Conservation (phyloP, 2,797 vertebrate species). For the Odontamblyopus rebecca region DNA sequence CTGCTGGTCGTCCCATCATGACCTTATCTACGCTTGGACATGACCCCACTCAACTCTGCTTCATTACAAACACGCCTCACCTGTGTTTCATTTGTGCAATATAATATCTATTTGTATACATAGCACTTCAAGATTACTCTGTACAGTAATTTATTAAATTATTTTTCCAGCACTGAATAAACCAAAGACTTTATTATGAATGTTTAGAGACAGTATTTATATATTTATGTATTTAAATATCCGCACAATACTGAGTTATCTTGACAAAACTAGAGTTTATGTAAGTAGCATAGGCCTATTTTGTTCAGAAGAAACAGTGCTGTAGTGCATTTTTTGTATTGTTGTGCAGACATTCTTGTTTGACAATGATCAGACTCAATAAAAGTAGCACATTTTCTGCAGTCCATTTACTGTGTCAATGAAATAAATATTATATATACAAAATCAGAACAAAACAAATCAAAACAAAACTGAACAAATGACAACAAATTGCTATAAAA, state of each 20-base stretch:
- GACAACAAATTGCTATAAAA: too few relatives aligned
- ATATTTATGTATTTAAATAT: constrained; percentile 28
- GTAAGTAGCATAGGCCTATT: neutral
- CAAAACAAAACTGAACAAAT: too few relatives aligned
- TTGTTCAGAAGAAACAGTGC: constrained; percentile 29
- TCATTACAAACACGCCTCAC: constrained; percentile 36
- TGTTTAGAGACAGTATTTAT: constrained; percentile 8
- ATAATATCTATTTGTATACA: constrained; percentile 22
- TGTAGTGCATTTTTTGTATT: constrained; percentile 64
- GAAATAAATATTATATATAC: neutral
- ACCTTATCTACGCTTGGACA: constrained; percentile 39
- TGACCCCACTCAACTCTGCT: constrained; percentile 50
- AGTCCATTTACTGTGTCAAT: neutral
- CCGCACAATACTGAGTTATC: constrained; percentile 20
- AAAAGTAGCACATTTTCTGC: constrained; percentile 31
- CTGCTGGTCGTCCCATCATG: constrained; percentile 51
- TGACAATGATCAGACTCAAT: constrained; percentile 30
- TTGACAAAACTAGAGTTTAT: constrained; percentile 2
- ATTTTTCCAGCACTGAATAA: constrained; percentile 24
- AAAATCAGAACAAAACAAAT: too few relatives aligned
- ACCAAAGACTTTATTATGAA: constrained; percentile 19
- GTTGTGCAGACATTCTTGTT: constrained; percentile 51
- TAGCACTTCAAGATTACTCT: constrained; percentile 34
- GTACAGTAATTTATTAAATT: constrained; percentile 28
- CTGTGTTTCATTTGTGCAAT: constrained; percentile 31